phyloP scores from a whole-genome alignment of 1,140 invertebrate species.

The Neodiprion pinetum region DNA sequence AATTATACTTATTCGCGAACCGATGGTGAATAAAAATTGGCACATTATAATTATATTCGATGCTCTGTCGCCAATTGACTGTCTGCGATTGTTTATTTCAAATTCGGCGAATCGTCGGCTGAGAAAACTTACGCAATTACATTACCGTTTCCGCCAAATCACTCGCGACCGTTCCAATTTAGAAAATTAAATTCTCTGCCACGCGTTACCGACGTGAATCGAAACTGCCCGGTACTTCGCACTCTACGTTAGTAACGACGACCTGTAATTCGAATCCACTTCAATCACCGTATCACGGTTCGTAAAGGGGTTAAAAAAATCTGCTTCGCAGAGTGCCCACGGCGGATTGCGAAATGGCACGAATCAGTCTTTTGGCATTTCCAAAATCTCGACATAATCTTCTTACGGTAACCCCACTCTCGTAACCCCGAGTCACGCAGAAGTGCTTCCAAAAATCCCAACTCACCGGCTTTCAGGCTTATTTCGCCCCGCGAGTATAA shows the following conservation, averaged over 20 bases:
- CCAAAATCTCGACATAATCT: background rate
- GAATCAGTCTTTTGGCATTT: background rate
- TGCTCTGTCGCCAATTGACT: background rate
- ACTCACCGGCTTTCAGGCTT: too few relatives aligned
- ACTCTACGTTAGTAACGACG: background rate
- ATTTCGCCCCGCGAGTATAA: too few relatives aligned
- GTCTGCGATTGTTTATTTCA: background rate
- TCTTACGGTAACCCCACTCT: background rate
- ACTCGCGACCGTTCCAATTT: background rate
- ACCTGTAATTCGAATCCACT: background rate
- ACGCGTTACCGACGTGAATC: background rate
- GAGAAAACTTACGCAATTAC: background rate
- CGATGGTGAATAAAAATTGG: background rate
- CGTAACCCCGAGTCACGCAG: background rate
- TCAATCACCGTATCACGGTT: background rate
- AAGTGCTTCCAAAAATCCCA: too few relatives aligned
- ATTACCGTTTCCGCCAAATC: background rate
- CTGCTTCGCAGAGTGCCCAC: background rate
- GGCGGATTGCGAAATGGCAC: background rate
- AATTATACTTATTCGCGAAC: background rate
- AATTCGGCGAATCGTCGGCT: background rate
- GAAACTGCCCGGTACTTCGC: background rate
- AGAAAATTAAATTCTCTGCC: background rate
- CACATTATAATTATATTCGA: background rate
- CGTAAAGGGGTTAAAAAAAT: background rate